Conservation (phyloP, 2,113 vertebrate genomes). For the Myotis yumanensis region DNA sequence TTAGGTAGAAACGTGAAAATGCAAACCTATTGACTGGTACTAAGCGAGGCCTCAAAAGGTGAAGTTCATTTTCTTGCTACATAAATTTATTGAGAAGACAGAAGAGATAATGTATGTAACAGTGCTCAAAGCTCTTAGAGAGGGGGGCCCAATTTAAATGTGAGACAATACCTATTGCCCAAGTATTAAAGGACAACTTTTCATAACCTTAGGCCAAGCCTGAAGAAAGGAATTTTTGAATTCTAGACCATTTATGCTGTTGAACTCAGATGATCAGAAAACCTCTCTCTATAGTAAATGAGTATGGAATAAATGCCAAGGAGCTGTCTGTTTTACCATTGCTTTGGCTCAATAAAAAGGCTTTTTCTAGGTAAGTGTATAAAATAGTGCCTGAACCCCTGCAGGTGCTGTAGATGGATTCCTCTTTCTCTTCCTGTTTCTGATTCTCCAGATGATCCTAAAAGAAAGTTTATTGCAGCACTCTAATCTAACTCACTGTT, state of each 20-base stretch:
- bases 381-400: neutral
- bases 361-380: neutral
- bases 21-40: neutral
- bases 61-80: constrained; percentile 22
- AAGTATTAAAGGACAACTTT: constrained; percentile 33
- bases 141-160: neutral
- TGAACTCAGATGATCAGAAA: constrained; percentile 16
- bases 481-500: neutral
- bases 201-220: neutral
- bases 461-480: neutral
- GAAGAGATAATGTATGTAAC: neutral
- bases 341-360: constrained; percentile 44
- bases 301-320: constrained; percentile 26
- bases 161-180: neutral
- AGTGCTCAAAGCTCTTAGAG: neutral
- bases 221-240: neutral
- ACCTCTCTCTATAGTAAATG: neutral
- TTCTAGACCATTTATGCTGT: neutral
- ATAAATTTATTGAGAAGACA: constrained; percentile 27
- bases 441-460: neutral
- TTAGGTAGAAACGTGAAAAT: neutral
- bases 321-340: neutral
- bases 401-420: neutral
- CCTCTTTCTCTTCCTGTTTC: neutral
- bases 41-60: neutral